Base-by-base conservation (phyloP, 2,113 vertebrate genomes). In the Platycercus adscitus region DNA sequence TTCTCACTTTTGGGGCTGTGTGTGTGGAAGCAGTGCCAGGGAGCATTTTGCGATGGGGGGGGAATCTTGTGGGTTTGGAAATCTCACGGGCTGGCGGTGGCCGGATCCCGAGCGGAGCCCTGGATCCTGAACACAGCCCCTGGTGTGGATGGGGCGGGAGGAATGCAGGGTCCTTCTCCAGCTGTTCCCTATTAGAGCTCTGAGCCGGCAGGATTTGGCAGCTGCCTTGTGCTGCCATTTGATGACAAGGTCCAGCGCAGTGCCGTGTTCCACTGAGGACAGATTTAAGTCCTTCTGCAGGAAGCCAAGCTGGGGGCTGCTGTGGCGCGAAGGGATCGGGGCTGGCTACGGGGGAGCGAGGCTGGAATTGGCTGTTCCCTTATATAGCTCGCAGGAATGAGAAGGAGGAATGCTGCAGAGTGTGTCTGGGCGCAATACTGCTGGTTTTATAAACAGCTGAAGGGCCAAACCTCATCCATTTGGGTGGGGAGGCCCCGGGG, bases 161-260 rank as follows among this genome's bases (percentile, higher is more conserved):
- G 97, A 98, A 98, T 95, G 97, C 94, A 64, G 96, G 93, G 96
- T 97, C 97, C 94, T 95, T 87, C 95, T 97, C 97, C 98, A 98
- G 98, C 98, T 98, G 98, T 97, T 98, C 96, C 89, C 44, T 78
- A 98, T 97, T 97, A 97, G 96, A 94, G 97, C 96, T 41, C 58
- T 49, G 92, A 95, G 97, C 95, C 96, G 93, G 87, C 86, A 90
- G 92, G 92, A 88, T 95, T 96, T 97, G 94, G 96, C 97, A 97
- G 95, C 98, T 97, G 96, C 94, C 93, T 95, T 94, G 76, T 3
- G 87, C 94, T 97, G 97, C 97, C 96, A 91, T 97, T 98, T 93
- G 96, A 97, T 96, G 96, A 96, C 94, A 85, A 91, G 95, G 93
- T 96, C 96, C 94, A 95, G 97, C 81, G 16, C 89, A 46, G 88